Conservation (phyloP, 2,113 vertebrate species). For the Albula goreensis region DNA sequence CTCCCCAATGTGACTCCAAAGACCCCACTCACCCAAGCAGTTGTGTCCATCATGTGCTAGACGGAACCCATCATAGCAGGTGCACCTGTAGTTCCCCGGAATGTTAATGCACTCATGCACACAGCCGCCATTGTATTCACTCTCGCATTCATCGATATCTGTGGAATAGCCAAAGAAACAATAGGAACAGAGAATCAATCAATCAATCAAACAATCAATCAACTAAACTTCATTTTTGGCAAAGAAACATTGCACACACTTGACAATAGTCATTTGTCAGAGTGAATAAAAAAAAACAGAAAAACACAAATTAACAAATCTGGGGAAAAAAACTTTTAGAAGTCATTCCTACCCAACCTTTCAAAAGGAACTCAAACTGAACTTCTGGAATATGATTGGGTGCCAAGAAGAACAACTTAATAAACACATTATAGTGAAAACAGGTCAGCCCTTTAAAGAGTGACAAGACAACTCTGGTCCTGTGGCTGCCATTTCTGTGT, state of each 20-base stretch:
- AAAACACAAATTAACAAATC: background rate
- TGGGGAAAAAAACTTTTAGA: background rate
- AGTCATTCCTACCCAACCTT: too few relatives aligned
- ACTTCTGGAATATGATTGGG: too few relatives aligned
- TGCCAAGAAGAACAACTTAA: too few relatives aligned
- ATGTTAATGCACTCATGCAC: constrained; percentile 98
- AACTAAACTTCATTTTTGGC: background rate
- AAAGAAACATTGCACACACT: background rate
- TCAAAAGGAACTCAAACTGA: too few relatives aligned
- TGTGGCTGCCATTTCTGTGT: too few relatives aligned
- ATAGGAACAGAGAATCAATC: background rate
- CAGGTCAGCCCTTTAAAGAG: too few relatives aligned
- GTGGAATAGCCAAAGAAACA: constrained; percentile 26
- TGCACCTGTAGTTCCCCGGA: constrained; percentile 95
- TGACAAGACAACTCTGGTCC: too few relatives aligned
- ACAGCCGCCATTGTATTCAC: constrained; percentile 91
- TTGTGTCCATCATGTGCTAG: constrained; percentile 94
- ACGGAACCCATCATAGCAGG: constrained; percentile 94
- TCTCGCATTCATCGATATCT: constrained; percentile 95
- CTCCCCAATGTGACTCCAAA: background rate
- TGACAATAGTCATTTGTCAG: background rate
- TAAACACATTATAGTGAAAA: too few relatives aligned
- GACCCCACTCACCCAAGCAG: constrained; percentile 81
- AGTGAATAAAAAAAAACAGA: background rate
- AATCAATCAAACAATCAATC: background rate